Evolutionary conservation across 2,888 invertebrate species (phyloP), one percentile per base, ranked within the genome.

Genomic region (Ormyrus labotus): DNA sequence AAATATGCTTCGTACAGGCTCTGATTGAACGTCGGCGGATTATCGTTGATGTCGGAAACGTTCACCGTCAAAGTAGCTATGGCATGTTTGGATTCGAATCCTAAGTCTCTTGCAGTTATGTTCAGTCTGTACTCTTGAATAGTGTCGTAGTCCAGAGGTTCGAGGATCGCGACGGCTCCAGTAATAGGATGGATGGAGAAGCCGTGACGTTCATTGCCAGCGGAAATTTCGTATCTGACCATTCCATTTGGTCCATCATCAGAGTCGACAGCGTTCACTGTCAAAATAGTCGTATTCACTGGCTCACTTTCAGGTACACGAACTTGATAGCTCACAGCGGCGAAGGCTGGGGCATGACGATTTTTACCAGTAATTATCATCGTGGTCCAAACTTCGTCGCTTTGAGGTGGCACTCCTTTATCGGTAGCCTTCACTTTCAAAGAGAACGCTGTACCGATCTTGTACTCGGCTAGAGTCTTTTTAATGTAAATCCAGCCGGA

Each of bases 1-100:
- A 98, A 91, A 87, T 93, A 95, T 0, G 96, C 96, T 85, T 95
- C 93, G 88, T 96, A 98, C 71, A 93, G 91, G 0, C 94, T 92
- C 88, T 95, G 95, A 89, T 96, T 95, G 88, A 98, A 99, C 11
- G 92, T 92, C 0, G 98, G 98, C 9, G 97, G 94, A 90, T 98
- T 98, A 87, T 99, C 98, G 88, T 98, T 98, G 57, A 98, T 96
- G 88, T 99, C 98, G 0, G 96, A 96, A 1, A 99, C 92, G 73
- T 95, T 96, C 0, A 99, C 95, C 0, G 96, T 96, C 7, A 98
- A 92, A 85, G 95, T 95, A 0, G 96, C 96, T 6, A 95, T 94
- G 0, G 96, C 94, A 87, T 94, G 93, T 85, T 93, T 94, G 0
- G 96, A 93, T 84, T 96, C 94, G 88, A 96, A 97, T 3, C 96